Conservation (phyloP, 2,888 invertebrate species). For the Hydrotaea diabolus region DNA sequence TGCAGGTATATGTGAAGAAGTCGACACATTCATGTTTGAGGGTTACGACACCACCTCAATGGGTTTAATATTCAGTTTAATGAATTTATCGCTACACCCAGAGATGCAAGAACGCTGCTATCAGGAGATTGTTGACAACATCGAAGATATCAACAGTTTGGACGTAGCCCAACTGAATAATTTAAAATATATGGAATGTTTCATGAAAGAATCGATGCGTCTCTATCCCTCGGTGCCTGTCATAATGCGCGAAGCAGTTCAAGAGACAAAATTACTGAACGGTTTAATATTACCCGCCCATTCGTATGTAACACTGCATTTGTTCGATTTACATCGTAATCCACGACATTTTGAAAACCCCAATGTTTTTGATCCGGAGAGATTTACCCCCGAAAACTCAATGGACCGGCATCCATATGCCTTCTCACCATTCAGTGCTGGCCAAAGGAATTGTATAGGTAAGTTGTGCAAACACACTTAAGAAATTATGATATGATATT, state of each 20-base stretch:
- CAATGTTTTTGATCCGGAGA: constrained; percentile 74
- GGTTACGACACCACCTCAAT: constrained; percentile 74
- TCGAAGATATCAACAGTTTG: constrained; percentile 69
- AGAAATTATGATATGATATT: neutral
- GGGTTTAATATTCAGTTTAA: constrained; percentile 73
- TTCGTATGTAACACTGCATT: constrained; percentile 70
- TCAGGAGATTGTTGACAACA: constrained; percentile 71
- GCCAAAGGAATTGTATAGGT: constrained; percentile 79
- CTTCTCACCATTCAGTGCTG: constrained; percentile 78
- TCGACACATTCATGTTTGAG: constrained; percentile 85
- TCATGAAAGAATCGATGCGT: constrained; percentile 85
- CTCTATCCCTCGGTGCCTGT: constrained; percentile 85
- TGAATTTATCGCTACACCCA: constrained; percentile 73
- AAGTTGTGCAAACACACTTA: no score
- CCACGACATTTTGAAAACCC: constrained; percentile 74
- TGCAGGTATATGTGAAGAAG: constrained; percentile 84
- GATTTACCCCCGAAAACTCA: constrained; percentile 81
- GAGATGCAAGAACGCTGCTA: constrained; percentile 74
- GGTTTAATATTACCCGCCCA: constrained; percentile 73
- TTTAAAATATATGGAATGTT: constrained; percentile 82
- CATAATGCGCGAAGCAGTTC: constrained; percentile 82
- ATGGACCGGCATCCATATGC: constrained; percentile 74
- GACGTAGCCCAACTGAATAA: constrained; percentile 69
- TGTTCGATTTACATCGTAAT: constrained; percentile 75
- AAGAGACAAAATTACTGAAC: constrained; percentile 74